Percentiles rank a stretch among this genome's conserved stretches.
Evolutionary conservation across 1,140 invertebrate genomes (phyloP).

Genomic region (Bombyx mandarina): DNA sequence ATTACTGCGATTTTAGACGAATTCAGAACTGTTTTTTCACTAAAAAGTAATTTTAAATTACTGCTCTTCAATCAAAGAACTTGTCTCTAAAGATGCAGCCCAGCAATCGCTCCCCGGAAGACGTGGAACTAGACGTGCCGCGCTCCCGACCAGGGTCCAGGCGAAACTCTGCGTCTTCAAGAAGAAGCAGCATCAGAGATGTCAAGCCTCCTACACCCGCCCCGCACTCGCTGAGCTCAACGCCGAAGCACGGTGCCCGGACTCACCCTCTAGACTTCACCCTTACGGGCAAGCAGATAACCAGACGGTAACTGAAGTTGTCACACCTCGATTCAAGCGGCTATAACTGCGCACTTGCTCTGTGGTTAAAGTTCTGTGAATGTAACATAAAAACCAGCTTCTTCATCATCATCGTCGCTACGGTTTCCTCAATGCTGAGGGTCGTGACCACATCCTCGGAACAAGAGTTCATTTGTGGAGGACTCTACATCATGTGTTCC

Average conservation of each 20-base stretch:
- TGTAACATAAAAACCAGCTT: too few species aligned
- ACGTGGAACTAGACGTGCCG: slow-evolving; percentile 18
- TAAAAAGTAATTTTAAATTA: too few species aligned
- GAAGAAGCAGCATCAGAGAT: slow-evolving; percentile 33
- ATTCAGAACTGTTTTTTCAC: too few species aligned
- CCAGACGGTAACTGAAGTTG: slow-evolving; percentile 28
- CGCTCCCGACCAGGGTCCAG: slow-evolving; percentile 31
- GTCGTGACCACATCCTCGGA: too few species aligned
- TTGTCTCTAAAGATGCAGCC: slow-evolving; percentile 20
- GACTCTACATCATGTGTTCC: too few species aligned
- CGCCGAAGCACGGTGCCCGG: slow-evolving; percentile 34
- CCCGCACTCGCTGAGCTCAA: slow-evolving; percentile 22
- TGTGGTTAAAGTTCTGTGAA: background rate
- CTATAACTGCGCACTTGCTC: background rate
- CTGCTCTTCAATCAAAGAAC: too few species aligned
- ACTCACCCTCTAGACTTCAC: slow-evolving; percentile 35
- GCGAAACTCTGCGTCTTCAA: slow-evolving; percentile 33
- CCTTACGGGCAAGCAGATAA: slow-evolving; percentile 44
- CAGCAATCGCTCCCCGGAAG: slow-evolving; percentile 21
- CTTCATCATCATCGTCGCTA: too few species aligned
- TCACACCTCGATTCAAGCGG: too few species aligned
- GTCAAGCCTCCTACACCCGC: slow-evolving; percentile 23
- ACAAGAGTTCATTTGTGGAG: too few species aligned
- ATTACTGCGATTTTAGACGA: too few species aligned
- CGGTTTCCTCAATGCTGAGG: too few species aligned